Percentiles rank a stretch among this genome's conserved stretches.
These are phyloP conservation scores for Ophiothrix spiculata DNA, from an alignment of 35 echinoderm and acorn worm species.

Conservation along the genomic window DNA sequence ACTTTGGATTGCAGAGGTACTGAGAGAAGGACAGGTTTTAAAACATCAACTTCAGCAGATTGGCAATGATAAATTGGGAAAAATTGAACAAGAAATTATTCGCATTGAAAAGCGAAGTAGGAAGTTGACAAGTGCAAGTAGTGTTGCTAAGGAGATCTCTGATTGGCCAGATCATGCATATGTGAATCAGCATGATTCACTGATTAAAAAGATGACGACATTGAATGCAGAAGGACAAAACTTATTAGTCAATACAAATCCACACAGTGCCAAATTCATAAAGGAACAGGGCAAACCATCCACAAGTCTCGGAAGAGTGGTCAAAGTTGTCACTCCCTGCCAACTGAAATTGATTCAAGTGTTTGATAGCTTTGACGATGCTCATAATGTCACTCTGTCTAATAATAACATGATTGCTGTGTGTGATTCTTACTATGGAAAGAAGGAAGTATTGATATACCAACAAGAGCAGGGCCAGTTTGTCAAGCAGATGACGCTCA, in stretches of 20 bases:
- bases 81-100: neutral
- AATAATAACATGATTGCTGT: neutral
- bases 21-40: neutral
- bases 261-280: neutral
- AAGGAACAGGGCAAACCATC: neutral
- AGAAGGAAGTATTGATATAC: neutral
- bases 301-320: neutral
- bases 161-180: neutral
- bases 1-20: neutral
- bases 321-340: neutral
- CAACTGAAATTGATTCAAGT: neutral
- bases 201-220: neutral
- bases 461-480: neutral
- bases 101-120: neutral
- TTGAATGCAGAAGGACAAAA: neutral
- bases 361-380: neutral
- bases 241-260: neutral
- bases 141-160: neutral
- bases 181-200: neutral
- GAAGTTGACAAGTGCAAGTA: neutral
- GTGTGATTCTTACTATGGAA: conserved; percentile 1
- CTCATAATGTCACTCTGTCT: neutral
- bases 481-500: neutral
- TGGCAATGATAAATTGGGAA: neutral
- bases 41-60: neutral